These are phyloP conservation scores for Bathynomus jamesi DNA, from an alignment of 1,140 invertebrate genomes.

Conservation along the genomic window DNA sequence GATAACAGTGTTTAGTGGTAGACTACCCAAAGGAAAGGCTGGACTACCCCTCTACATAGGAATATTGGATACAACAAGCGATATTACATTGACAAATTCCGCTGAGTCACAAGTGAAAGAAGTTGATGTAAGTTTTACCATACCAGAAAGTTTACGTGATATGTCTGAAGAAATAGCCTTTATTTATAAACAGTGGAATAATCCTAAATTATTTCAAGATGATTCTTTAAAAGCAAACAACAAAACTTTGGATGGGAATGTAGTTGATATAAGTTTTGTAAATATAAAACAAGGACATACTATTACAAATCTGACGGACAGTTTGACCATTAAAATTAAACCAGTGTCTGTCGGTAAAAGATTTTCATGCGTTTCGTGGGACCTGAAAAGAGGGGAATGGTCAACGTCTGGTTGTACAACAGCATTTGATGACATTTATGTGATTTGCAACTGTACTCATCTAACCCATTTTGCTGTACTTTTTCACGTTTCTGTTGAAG, in stretches of 20 bases:
- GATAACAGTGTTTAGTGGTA: too few species aligned
- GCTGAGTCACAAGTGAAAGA: too few species aligned
- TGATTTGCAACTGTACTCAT: neutral
- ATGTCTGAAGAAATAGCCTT: neutral
- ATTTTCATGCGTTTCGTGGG: neutral
- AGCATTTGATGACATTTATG: neutral
- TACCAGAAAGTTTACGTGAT: neutral
- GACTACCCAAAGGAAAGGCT: too few species aligned
- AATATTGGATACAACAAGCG: too few species aligned
- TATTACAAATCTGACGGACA: neutral
- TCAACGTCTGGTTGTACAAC: neutral
- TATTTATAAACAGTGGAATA: neutral
- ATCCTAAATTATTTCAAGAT: neutral
- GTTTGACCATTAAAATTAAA: neutral
- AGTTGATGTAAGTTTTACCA: neutral
- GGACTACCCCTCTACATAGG: too few species aligned
- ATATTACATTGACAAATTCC: too few species aligned
- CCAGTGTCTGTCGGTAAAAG: neutral
- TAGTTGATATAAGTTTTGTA: neutral
- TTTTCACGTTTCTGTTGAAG: neutral
- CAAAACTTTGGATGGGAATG: neutral
- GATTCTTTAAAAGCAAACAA: neutral
- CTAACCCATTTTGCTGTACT: neutral
- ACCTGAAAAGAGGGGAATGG: neutral
- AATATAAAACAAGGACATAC: neutral